Evolutionary conservation across 1,140 invertebrate genomes (phyloP).

Genomic region (Latrodectus geometricus): DNA sequence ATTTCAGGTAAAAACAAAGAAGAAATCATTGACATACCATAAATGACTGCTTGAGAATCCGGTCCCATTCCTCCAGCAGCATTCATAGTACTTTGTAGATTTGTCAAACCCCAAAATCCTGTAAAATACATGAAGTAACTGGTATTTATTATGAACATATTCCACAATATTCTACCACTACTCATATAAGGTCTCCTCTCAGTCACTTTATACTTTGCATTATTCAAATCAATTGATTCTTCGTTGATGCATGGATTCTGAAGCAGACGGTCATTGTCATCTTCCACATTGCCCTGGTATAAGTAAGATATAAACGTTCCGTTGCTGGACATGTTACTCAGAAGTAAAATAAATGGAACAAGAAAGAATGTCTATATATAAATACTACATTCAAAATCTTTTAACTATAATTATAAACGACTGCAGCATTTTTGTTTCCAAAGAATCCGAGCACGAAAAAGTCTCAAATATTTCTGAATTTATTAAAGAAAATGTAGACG

Average conservation of each 20-base stretch:
- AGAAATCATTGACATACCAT: slow-evolving; percentile 65
- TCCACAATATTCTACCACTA: neutral
- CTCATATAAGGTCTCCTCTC: neutral
- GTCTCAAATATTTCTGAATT: too few relatives aligned
- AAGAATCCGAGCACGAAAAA: too few relatives aligned
- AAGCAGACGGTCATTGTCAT: neutral
- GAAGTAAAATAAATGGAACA: neutral
- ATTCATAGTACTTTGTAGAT: slow-evolving; percentile 61
- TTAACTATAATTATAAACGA: too few relatives aligned
- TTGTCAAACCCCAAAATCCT: slow-evolving; percentile 50
- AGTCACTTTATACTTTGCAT: slow-evolving; percentile 24
- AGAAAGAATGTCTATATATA: too few relatives aligned
- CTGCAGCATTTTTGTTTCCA: too few relatives aligned
- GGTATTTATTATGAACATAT: slow-evolving; percentile 2
- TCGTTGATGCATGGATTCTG: neutral
- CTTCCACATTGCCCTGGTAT: neutral
- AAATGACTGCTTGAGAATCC: slow-evolving; percentile 65
- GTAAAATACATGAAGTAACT: slow-evolving; percentile 32
- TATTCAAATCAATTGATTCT: neutral
- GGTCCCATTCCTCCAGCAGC: slow-evolving; percentile 42
- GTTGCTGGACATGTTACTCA: neutral
- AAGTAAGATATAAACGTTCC: neutral
- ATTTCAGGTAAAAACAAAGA: slow-evolving; percentile 61
- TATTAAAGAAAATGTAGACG: too few relatives aligned
- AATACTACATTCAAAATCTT: too few relatives aligned